These are phyloP conservation scores for Kuschelorhynchus macadamiae DNA, from an alignment of 2,888 invertebrate genomes.

Conservation along the genomic window DNA sequence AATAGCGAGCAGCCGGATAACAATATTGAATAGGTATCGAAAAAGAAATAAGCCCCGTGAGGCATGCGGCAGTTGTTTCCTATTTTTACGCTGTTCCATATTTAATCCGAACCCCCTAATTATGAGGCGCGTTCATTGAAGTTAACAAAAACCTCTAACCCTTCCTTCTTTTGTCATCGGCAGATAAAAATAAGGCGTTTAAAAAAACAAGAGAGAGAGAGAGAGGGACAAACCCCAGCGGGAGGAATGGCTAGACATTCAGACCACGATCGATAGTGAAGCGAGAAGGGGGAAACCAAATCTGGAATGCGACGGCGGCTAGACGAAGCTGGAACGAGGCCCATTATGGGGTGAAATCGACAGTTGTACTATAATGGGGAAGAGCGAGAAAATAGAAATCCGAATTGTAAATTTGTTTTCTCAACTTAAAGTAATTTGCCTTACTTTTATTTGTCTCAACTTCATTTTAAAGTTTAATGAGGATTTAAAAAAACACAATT, in stretches of 20 bases:
- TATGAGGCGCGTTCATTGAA: too few relatives aligned
- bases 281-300: constrained; percentile 30
- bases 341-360: constrained; percentile 14
- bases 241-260: constrained; percentile 46
- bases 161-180: constrained; percentile 32
- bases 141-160: constrained; percentile 42
- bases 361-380: too few relatives aligned
- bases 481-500: too few relatives aligned
- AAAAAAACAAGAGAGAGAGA: constrained; percentile 25
- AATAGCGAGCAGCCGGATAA: background rate
- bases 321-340: constrained; percentile 42
- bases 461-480: too few relatives aligned
- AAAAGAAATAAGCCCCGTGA: background rate
- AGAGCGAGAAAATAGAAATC: too few relatives aligned
- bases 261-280: constrained; percentile 46
- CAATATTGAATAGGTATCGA: constrained; percentile 18
- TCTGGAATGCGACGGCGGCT: constrained; percentile 45
- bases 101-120: constrained; percentile 22
- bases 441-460: too few relatives aligned
- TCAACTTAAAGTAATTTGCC: too few relatives aligned
- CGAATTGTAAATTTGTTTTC: too few relatives aligned
- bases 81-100: constrained; percentile 15
- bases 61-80: constrained; percentile 17
- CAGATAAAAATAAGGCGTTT: constrained; percentile 44
- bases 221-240: constrained; percentile 25